phyloP scores from a whole-genome alignment of 2,888 invertebrate species.

The Synanthedon tipuliformis region DNA sequence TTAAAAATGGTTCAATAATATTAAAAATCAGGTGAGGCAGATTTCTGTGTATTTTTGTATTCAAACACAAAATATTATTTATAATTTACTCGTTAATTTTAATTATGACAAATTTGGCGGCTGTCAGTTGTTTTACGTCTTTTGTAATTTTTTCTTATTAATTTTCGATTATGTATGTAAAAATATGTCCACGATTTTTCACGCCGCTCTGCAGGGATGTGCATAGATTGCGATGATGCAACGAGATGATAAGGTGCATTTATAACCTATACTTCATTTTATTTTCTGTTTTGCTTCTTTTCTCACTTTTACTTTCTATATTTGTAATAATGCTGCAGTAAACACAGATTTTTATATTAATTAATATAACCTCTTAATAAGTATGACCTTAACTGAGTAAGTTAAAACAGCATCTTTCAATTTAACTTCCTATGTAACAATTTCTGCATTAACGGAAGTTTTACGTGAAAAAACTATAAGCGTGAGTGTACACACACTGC shows the following conservation, averaged over 20 bases:
- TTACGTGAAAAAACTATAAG: neutral
- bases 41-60: neutral
- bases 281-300: slow-evolving; percentile 24
- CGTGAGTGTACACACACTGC: too few species aligned
- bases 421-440: neutral
- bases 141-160: slow-evolving; percentile 24
- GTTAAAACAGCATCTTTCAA: neutral
- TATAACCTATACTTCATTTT: slow-evolving; percentile 10
- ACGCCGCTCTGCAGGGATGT: slow-evolving; percentile 54
- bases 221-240: slow-evolving; percentile 57
- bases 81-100: neutral
- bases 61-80: neutral
- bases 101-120: slow-evolving; percentile 28
- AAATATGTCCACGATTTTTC: slow-evolving; percentile 31
- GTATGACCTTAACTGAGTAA: neutral
- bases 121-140: slow-evolving; percentile 69
- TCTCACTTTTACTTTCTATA: slow-evolving; percentile 6
- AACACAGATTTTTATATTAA: neutral
- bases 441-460: neutral
- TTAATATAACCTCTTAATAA: neutral
- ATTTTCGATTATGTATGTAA: slow-evolving; percentile 21
- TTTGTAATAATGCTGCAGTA: slow-evolving; percentile 6
- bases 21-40: slow-evolving; percentile 41
- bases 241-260: slow-evolving; percentile 65
- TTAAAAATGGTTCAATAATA: neutral